Evolutionary conservation across 1,140 invertebrate genomes (phyloP).

Genomic region (Bombus consobrinus): DNA sequence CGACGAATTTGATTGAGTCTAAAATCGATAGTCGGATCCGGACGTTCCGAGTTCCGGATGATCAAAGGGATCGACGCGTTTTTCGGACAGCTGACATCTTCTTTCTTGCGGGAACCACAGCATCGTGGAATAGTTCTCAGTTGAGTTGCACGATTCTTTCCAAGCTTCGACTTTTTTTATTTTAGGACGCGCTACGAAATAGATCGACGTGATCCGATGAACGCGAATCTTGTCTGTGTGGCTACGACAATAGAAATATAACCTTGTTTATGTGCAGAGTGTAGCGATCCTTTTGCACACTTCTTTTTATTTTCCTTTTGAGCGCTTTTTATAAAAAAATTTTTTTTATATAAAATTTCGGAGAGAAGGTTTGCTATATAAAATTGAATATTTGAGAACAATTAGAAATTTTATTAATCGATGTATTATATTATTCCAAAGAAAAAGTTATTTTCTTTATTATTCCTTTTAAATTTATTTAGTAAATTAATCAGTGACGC

Average conservation of each 20-base stretch:
- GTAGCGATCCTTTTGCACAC: not conserved
- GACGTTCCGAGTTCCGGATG: not conserved
- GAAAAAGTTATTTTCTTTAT: not conserved
- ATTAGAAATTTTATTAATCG: no score
- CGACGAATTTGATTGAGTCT: not conserved
- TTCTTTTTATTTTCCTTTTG: not conserved
- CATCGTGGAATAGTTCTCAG: not conserved
- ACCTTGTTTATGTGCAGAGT: not conserved
- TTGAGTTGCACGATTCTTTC: not conserved
- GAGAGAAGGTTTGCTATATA: not conserved
- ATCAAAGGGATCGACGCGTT: not conserved
- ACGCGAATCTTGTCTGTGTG: not conserved
- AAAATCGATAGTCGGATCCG: not conserved
- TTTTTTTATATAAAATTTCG: not conserved
- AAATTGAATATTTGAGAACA: no score
- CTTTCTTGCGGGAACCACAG: not conserved
- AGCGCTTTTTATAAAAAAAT: not conserved
- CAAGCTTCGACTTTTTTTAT: conserved; percentile 2
- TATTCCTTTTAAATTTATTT: not conserved
- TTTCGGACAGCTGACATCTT: not conserved
- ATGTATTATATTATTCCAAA: not conserved
- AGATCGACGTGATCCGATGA: not conserved
- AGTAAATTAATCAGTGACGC: not conserved
- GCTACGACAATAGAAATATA: not conserved
- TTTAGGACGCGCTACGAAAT: conserved; percentile 11